phyloP scores from a whole-genome alignment of 2,888 invertebrate genomes.

The Clostera curtula region DNA sequence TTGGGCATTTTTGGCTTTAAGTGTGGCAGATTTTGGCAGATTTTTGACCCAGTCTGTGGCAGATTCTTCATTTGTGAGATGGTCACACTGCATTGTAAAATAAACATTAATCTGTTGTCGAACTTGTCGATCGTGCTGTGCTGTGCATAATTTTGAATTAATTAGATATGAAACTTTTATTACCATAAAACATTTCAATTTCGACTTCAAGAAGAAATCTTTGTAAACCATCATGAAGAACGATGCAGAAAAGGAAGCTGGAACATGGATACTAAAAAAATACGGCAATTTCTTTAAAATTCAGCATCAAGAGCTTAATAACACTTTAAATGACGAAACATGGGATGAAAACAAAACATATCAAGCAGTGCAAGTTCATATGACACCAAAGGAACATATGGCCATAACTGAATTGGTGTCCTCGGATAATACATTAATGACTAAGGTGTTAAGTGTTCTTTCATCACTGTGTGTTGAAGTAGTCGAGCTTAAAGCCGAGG shows the following conservation, averaged over 20 bases:
- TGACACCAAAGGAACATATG: constrained; percentile 76
- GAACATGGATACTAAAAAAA: constrained; percentile 48
- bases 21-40: too few species aligned
- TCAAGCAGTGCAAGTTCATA: constrained; percentile 47
- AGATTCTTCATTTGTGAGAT: too few species aligned
- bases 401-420: constrained; percentile 81
- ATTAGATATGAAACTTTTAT: too few species aligned
- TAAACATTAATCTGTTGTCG: too few species aligned
- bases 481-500: constrained; percentile 78
- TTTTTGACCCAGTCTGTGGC: too few species aligned
- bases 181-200: too few species aligned
- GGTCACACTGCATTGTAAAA: too few species aligned
- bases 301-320: constrained; percentile 51
- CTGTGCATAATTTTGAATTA: too few species aligned
- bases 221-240: constrained; percentile 32
- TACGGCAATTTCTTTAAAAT: constrained; percentile 65
- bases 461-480: constrained; percentile 87
- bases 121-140: too few species aligned
- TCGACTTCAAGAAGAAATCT: too few species aligned
- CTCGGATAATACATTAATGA: constrained; percentile 88
- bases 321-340: constrained; percentile 25
- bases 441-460: constrained; percentile 86
- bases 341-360: constrained; percentile 53
- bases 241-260: constrained; percentile 57
- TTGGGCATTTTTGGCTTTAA: too few species aligned